Evolutionary conservation across 2,888 invertebrate genomes (phyloP).

Genomic region (Reticulitermes lucifugus): DNA sequence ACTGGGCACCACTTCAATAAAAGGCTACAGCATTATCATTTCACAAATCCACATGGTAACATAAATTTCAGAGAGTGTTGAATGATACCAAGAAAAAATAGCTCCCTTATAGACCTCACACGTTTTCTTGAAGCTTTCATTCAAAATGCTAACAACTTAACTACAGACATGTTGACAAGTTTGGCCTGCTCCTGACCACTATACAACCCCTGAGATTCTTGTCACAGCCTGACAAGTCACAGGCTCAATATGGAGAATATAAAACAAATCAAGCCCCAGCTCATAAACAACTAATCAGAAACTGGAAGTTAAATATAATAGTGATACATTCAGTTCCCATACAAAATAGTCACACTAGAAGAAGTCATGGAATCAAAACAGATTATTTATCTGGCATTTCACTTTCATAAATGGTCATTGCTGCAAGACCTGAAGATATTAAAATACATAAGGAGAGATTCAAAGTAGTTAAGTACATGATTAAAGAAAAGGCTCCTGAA

Average conservation of each 20-base stretch:
- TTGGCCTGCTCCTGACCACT: background rate
- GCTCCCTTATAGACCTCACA: too few species aligned
- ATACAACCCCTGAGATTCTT: slow-evolving; percentile 5
- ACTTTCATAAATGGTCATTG: background rate
- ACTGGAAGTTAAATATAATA: background rate
- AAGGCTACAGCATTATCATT: too few species aligned
- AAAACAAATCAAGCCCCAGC: slow-evolving; percentile 11
- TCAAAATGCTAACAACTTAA: too few species aligned
- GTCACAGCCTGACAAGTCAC: background rate
- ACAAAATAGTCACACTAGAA: background rate
- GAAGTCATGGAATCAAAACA: too few species aligned
- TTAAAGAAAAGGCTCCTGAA: background rate
- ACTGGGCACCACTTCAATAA: too few species aligned
- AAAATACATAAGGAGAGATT: background rate
- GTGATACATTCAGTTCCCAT: background rate
- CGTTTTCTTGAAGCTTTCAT: too few species aligned
- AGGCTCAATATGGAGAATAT: slow-evolving; percentile 18
- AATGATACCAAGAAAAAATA: too few species aligned
- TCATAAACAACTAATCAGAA: background rate
- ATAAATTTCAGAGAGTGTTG: too few species aligned
- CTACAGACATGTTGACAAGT: too few species aligned
- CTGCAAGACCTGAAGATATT: background rate
- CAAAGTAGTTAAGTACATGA: slow-evolving; percentile 10
- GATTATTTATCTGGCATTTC: background rate
- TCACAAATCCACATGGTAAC: too few species aligned